Evolutionary conservation across 2,888 invertebrate genomes (phyloP).

Genomic region (Automeris io): DNA sequence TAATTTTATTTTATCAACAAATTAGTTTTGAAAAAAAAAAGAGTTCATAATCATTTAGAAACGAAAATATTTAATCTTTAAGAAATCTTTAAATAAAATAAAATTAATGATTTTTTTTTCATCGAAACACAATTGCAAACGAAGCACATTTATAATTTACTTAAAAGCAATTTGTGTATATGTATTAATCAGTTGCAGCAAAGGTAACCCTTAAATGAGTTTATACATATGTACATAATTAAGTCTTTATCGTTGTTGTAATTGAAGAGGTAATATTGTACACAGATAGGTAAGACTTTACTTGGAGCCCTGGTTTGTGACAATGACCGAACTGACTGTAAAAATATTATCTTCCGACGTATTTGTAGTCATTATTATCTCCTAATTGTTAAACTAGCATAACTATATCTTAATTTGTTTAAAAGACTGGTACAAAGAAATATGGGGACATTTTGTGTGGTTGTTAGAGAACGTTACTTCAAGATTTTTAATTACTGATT

Average conservation of each 20-base stretch:
- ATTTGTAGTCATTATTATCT: not conserved
- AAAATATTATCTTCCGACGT: not conserved
- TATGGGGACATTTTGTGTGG: not conserved
- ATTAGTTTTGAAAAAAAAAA: too few relatives aligned
- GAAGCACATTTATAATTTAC: too few relatives aligned
- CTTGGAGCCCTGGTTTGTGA: not conserved
- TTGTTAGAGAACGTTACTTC: too few relatives aligned
- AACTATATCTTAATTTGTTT: not conserved
- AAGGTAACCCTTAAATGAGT: not conserved
- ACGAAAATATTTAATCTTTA: too few relatives aligned
- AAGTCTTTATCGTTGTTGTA: not conserved
- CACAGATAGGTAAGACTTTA: conserved; percentile 1
- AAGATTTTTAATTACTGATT: too few relatives aligned
- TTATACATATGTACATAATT: conserved; percentile 1
- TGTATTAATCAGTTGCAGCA: not conserved
- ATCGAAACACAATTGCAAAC: too few relatives aligned
- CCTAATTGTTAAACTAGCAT: not conserved
- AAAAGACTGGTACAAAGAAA: not conserved
- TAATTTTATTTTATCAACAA: too few relatives aligned
- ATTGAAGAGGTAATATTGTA: conserved; percentile 2
- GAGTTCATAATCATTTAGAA: too few relatives aligned
- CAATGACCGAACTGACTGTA: conserved; percentile 1
- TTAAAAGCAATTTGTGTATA: too few relatives aligned
- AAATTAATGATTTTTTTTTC: too few relatives aligned
- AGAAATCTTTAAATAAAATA: too few relatives aligned